Evolutionary conservation across 2,888 invertebrate genomes (phyloP), one percentile per base, ranked within the genome.

Genomic region (Phyllotreta cruciferae): DNA sequence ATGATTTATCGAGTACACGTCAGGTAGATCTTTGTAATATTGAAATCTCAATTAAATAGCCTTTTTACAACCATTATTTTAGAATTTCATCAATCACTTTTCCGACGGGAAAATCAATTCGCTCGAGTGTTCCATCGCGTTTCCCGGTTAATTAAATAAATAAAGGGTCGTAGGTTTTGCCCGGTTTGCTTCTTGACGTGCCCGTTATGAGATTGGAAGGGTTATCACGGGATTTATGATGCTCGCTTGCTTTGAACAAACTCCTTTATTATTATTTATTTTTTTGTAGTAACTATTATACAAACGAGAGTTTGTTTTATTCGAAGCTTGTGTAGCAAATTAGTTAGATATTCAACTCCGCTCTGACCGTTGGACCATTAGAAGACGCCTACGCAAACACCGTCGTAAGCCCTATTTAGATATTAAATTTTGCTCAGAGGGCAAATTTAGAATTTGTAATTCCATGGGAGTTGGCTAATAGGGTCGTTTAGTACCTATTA

Each of bases 401-500:
- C 53, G 14, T n/a, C 10, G 44, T 41, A 42, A 58, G 39, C 60
- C 45, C 37, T 60, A 60, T 50, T 58, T 44, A 42, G 60, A 53
- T 60, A 60, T 49, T 60, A 60, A 60, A 60, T 58, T 58, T 58
- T 58, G 58, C 58, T 42, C 57, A 50, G 57, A 58, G 50, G 44
- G 58, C 44, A 42, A 45, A 58, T 58, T 58, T 38, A 7, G 47
- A 58, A 58, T 58, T 58, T 58, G 52, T 58, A 47, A 52, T 58
- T 58, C 52, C 52, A 52, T 36, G 52, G 58, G 58, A 58, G 58
- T 58, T 58, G 44, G 52, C 52, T 58, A 58, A 58, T 60, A 52
- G 52, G 60, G 44, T 52, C 60, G 60, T 60, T 60, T 60, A 60
- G 60, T 52, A 60, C 52, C 60, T 44, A 60, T 52, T 60, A 60